phyloP scores from a whole-genome alignment of 2,113 vertebrate species.

The Rissa tridactyla region DNA sequence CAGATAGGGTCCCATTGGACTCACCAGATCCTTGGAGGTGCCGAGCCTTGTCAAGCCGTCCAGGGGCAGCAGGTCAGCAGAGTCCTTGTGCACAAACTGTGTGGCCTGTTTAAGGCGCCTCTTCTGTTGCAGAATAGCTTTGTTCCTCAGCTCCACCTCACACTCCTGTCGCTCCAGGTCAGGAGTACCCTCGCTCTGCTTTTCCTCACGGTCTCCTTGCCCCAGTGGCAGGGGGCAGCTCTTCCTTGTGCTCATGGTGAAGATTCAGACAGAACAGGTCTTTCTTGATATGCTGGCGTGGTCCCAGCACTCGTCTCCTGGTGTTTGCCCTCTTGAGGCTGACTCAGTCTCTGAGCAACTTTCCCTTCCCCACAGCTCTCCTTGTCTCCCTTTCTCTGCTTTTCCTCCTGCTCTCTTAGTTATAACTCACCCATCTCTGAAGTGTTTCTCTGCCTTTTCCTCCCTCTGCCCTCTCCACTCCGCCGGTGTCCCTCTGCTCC shows the following conservation, averaged over 20 bases:
- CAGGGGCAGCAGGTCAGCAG: conserved; percentile 94
- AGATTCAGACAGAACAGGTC: neutral
- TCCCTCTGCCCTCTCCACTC: neutral
- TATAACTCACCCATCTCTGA: neutral
- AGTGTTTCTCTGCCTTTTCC: neutral
- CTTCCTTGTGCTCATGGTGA: conserved; percentile 42
- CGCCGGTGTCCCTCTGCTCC: neutral
- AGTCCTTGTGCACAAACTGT: conserved; percentile 96
- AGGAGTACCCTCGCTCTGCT: neutral
- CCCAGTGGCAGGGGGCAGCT: neutral
- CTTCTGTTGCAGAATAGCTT: conserved; percentile 90
- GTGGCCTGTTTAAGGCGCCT: conserved; percentile 91
- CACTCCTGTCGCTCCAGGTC: conserved; percentile 72
- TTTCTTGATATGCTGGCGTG: neutral
- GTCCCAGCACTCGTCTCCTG: neutral
- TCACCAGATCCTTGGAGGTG: conserved; percentile 95
- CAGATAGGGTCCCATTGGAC: conserved; percentile 27
- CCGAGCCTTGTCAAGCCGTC: conserved; percentile 92
- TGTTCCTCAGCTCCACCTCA: conserved; percentile 82
- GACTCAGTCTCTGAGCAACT: conserved; percentile 58
- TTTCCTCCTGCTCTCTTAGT: neutral
- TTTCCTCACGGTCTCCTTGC: neutral
- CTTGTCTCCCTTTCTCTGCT: neutral
- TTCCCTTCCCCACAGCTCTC: neutral
- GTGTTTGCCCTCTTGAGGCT: neutral